Evolutionary conservation across 2,888 invertebrate species (phyloP), one percentile per base, ranked within the genome.

Genomic region (Selenia dentaria): DNA sequence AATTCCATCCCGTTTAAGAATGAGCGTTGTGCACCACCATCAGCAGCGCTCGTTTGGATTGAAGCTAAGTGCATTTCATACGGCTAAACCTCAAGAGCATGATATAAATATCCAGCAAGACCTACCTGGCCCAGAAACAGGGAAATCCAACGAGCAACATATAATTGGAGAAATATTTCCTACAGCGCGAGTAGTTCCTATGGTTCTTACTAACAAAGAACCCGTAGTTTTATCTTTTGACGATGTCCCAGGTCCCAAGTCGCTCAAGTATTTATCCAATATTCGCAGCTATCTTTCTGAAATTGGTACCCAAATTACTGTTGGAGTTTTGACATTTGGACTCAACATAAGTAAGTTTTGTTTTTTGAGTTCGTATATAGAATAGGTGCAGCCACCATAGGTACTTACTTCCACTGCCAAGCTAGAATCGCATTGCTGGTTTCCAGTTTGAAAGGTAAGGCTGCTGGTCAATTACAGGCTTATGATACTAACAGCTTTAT

Each of bases 221-320:
- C 64, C 74, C 3, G 62, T 80, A 6, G 70, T 83, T 40, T 69
- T 90, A 31, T 72, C 93, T 0, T 94, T 94, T 65, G 93, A 94
- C 51, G 92, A 93, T 0, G 91, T 94, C 11, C 94, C 94, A 0
- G 94, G 94, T 0, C 94, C 94, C 0, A 83, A 83, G 41, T 66
- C 90, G 13, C 75, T 94, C 13, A 92, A 92, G 61, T 77, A 92
- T 32, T 80, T 93, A 60, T 92, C 93, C 4, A 92, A 79, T 62
- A 74, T 92, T 53, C 93, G 94, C 74, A 91, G 87, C 60, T 92
- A 92, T 71, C 76, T 94, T 56, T 93, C 94, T 12, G 81, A 92
- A 51, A 64, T 94, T 44, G 93, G 94, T 57, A 93, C 93, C 52
- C 94, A 94, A 71, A 55, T 93, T 12, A 93, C 92, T 9, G 91